phyloP scores from a whole-genome alignment of 2,888 invertebrate genomes.

The Watsonalla cultraria region DNA sequence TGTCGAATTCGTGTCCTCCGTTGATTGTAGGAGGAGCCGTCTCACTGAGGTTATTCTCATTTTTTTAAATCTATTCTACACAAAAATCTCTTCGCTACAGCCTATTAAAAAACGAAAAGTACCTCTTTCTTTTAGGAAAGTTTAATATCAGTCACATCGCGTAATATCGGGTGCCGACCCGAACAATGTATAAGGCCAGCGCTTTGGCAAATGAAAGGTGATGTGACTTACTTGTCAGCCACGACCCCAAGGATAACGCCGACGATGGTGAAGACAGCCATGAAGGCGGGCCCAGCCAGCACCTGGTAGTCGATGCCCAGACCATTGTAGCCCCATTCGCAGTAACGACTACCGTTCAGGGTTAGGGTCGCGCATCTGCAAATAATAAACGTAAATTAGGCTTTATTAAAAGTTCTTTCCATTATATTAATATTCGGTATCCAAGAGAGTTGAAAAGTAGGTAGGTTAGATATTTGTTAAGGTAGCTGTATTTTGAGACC shows the following conservation, averaged over 20 bases:
- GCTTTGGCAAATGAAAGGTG: too few species aligned
- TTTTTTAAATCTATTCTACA: too few species aligned
- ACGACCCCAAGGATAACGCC: slow-evolving; percentile 91
- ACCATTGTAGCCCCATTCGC: slow-evolving; percentile 96
- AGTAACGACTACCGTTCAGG: slow-evolving; percentile 86
- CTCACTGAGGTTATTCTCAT: background rate
- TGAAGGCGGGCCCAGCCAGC: slow-evolving; percentile 94
- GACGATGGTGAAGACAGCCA: slow-evolving; percentile 92
- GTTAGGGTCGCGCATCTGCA: slow-evolving; percentile 81
- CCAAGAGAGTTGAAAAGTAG: too few species aligned
- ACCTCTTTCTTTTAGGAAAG: background rate
- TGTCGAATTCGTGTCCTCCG: too few species aligned
- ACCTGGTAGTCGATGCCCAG: slow-evolving; percentile 95
- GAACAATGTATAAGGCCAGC: too few species aligned
- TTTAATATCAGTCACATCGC: too few species aligned
- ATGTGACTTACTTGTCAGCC: slow-evolving; percentile 81
- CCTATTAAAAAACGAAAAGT: background rate
- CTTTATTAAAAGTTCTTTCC: too few species aligned
- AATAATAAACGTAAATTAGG: background rate
- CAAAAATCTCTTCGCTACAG: too few species aligned
- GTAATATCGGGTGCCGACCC: background rate
- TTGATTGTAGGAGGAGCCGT: too few species aligned
- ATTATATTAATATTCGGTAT: too few species aligned
- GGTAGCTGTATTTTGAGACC: too few species aligned
- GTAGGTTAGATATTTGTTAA: too few species aligned